These are phyloP conservation scores for Semnopithecus entellus DNA, from an alignment of 2,113 vertebrate species.

Conservation along the genomic window DNA sequence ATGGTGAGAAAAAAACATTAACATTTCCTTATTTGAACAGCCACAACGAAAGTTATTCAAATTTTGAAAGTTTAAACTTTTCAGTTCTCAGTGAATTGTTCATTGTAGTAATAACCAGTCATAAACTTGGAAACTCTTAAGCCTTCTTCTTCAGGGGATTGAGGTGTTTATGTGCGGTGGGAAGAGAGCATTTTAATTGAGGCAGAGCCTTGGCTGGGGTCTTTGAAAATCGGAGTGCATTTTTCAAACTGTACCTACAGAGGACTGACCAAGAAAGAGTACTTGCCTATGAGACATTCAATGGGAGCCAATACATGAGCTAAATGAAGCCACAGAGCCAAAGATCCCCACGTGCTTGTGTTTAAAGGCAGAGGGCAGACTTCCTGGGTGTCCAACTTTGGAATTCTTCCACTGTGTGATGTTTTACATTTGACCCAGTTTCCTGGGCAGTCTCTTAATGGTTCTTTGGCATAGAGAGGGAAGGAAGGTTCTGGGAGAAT, in stretches of 20 bases:
- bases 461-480: neutral
- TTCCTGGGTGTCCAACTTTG: neutral
- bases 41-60: neutral
- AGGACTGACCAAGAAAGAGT: neutral
- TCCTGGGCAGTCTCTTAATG: neutral
- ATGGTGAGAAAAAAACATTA: neutral
- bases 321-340: neutral
- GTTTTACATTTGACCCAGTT: neutral
- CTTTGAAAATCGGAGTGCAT: slow-evolving; percentile 5
- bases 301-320: neutral
- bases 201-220: neutral
- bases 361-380: neutral
- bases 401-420: neutral
- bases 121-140: neutral
- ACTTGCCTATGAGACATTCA: neutral
- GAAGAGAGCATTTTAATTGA: slow-evolving; percentile 31
- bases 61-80: slow-evolving; percentile 21
- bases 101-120: neutral
- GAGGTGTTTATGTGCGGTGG: neutral
- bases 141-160: neutral
- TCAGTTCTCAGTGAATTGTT: neutral
- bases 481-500: neutral
- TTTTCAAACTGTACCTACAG: slow-evolving; percentile 5
- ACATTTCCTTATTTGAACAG: neutral
- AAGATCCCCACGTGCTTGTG: neutral